Conservation (phyloP, 2,797 vertebrate species). For the Molossus molossus region DNA sequence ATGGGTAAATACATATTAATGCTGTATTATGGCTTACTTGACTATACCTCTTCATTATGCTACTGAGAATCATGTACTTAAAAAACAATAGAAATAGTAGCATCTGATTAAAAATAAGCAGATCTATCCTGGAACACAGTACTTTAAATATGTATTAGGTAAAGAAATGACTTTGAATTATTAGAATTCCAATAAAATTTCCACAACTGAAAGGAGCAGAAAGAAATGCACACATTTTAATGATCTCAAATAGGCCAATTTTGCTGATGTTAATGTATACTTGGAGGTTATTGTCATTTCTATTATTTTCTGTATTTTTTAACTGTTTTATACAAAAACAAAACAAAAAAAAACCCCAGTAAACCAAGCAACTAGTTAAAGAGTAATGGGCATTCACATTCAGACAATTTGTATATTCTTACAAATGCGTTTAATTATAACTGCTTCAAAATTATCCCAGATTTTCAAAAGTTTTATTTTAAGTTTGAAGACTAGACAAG, state of each 20-base stretch:
- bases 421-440: conserved; percentile 82
- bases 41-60: not conserved
- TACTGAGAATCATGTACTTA: not conserved
- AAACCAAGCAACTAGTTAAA: conserved; percentile 41
- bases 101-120: not conserved
- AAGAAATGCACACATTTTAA: conserved; percentile 52
- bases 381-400: conserved; percentile 33
- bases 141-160: not conserved
- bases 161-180: conserved; percentile 1
- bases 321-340: fast-evolving
- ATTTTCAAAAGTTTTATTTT: conserved; percentile 94
- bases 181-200: conserved; percentile 42
- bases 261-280: not conserved
- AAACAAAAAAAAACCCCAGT: not conserved
- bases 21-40: not conserved
- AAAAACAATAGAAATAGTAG: not conserved
- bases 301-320: not conserved
- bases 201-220: not conserved
- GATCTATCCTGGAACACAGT: not conserved
- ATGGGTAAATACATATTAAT: not conserved
- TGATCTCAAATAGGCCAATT: not conserved
- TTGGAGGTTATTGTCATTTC: not conserved
- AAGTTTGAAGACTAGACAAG: conserved; percentile 93
- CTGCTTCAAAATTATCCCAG: conserved; percentile 80
- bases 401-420: conserved; percentile 67